These are phyloP conservation scores for Frankliniella fusca DNA, from an alignment of 2,888 invertebrate species.

Conservation along the genomic window DNA sequence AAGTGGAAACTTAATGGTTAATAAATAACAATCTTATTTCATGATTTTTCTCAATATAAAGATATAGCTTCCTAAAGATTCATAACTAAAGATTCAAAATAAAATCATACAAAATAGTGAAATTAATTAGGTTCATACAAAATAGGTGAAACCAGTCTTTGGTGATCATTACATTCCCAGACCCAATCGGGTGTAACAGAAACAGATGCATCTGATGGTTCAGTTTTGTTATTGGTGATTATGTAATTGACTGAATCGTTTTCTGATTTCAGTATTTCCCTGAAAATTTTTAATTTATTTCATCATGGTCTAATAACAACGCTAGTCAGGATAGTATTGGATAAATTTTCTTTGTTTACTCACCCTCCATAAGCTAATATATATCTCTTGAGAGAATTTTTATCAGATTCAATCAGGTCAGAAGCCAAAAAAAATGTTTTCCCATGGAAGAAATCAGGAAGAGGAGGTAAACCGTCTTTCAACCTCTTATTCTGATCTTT, in stretches of 20 bases:
- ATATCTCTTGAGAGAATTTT: too few species aligned
- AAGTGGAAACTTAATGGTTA: too few species aligned
- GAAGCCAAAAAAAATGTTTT: background rate
- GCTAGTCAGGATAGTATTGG: background rate
- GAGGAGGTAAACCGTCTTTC: background rate
- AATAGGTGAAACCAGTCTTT: background rate
- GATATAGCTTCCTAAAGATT: background rate
- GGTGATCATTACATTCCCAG: background rate
- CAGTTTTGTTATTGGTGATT: too few species aligned
- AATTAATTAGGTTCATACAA: background rate
- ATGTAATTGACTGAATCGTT: too few species aligned
- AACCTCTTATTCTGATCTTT: background rate
- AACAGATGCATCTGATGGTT: too few species aligned
- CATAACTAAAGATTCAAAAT: background rate
- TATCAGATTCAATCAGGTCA: too few species aligned
- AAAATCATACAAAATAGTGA: background rate
- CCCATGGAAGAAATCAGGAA: background rate
- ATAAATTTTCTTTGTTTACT: background rate
- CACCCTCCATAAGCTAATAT: background rate
- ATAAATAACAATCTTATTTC: background rate
- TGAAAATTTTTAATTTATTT: background rate
- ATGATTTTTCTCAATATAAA: background rate
- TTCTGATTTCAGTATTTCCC: background rate
- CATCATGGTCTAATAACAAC: background rate
- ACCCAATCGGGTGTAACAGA: background rate